Evolutionary conservation across 2,113 vertebrate genomes (phyloP).

Genomic region (Gymnorhina tibicen): DNA sequence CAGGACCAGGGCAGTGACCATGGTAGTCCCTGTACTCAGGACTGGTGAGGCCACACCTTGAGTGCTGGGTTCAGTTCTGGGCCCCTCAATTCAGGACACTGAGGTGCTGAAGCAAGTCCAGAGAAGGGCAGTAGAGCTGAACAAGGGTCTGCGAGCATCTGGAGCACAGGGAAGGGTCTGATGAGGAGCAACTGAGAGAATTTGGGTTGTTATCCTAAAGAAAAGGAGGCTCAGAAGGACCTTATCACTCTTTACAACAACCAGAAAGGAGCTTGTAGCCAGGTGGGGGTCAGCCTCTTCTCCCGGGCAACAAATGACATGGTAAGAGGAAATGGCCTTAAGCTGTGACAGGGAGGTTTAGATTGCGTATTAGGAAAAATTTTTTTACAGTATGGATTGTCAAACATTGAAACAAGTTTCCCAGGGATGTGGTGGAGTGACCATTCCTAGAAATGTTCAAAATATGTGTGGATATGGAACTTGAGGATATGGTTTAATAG

Average conservation of each 20-base stretch:
- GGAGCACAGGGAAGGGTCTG: background rate
- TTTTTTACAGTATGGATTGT: background rate
- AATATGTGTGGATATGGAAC: background rate
- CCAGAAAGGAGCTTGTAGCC: background rate
- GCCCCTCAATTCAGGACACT: background rate
- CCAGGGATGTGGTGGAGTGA: background rate
- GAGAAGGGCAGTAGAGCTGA: background rate
- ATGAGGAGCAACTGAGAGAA: background rate
- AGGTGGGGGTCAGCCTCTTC: fast-evolving
- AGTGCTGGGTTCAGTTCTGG: background rate
- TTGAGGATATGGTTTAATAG: background rate
- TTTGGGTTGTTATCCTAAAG: background rate
- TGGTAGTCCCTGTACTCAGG: background rate
- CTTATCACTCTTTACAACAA: background rate
- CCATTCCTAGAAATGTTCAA: background rate
- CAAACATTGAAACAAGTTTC: background rate
- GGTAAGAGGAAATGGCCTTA: background rate
- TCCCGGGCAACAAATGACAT: background rate
- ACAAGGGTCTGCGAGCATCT: background rate
- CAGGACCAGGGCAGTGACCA: background rate
- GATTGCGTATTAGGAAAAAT: fast-evolving
- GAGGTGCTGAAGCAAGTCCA: background rate
- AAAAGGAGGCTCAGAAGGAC: background rate
- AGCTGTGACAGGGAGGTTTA: background rate
- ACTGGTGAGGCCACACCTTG: background rate